phyloP scores from a whole-genome alignment of 2,888 invertebrate genomes.

The Drosophila setosimentum region DNA sequence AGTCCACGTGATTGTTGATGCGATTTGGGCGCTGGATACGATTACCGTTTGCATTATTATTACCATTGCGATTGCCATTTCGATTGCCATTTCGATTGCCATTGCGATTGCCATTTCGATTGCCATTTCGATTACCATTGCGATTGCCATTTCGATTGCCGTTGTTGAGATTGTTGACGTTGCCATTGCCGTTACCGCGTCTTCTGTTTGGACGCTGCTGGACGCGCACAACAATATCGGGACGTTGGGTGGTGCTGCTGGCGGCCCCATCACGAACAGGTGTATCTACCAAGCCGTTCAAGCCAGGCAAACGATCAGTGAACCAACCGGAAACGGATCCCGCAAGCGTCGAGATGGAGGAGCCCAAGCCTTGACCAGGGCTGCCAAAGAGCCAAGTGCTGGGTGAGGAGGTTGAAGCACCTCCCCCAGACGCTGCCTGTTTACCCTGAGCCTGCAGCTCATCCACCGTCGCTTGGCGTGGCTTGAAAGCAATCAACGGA shows the following conservation, averaged over 20 bases:
- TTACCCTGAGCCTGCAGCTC: conserved; percentile 64
- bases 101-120: conserved; percentile 44
- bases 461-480: conserved; percentile 62
- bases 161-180: conserved; percentile 31
- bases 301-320: conserved; percentile 73
- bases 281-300: conserved; percentile 74
- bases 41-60: conserved; percentile 52
- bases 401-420: conserved; percentile 28
- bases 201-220: conserved; percentile 70
- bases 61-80: conserved; percentile 40
- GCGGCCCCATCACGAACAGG: conserved; percentile 66
- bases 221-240: conserved; percentile 79
- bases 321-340: conserved; percentile 83
- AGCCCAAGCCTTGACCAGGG: conserved; percentile 77
- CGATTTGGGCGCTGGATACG: conserved; percentile 66
- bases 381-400: conserved; percentile 74
- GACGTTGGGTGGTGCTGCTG: conserved; percentile 63
- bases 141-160: conserved; percentile 50
- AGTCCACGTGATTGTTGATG: conserved; percentile 60
- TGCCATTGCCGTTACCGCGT: conserved; percentile 53
- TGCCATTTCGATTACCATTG: conserved; percentile 36
- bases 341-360: conserved; percentile 75
- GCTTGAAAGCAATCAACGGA: conserved; percentile 81
- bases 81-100: conserved; percentile 32
- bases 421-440: conserved; percentile 35